These are phyloP conservation scores for Philhelius pedissequus DNA, from an alignment of 2,888 invertebrate genomes.

Conservation along the genomic window DNA sequence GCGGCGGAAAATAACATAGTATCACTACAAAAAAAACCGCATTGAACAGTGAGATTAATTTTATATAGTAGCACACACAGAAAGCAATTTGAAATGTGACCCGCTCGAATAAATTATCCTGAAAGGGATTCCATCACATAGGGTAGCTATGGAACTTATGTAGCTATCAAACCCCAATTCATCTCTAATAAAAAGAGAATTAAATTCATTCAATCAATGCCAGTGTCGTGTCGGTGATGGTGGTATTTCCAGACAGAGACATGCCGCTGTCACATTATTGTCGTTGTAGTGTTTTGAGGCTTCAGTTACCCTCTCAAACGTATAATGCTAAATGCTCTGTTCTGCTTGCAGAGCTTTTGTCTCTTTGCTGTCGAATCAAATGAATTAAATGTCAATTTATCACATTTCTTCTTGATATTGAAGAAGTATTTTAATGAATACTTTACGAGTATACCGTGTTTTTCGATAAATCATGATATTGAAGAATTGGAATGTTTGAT, in stretches of 20 bases:
- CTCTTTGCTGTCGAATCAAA: conserved; percentile 7
- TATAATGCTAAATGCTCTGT: background rate
- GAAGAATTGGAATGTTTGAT: too few relatives aligned
- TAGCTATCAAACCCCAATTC: background rate
- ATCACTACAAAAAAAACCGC: too few relatives aligned
- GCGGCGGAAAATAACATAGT: too few relatives aligned
- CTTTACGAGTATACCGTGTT: too few relatives aligned
- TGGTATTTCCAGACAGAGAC: background rate
- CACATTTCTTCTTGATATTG: background rate
- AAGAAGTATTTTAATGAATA: background rate
- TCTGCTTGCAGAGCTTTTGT: background rate
- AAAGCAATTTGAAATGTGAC: too few relatives aligned
- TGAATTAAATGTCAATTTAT: conserved; percentile 39
- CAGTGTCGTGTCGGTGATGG: background rate
- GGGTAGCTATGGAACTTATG: too few relatives aligned
- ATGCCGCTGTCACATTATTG: background rate
- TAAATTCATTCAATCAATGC: conserved; percentile 58
- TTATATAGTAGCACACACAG: too few relatives aligned
- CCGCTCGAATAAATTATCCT: background rate
- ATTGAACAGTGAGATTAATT: too few relatives aligned
- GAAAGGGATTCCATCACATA: background rate
- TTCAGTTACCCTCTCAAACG: background rate
- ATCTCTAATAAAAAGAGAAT: conserved; percentile 40
- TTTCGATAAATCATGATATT: too few relatives aligned
- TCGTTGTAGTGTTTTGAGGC: conserved; percentile 10